Evolutionary conservation across 2,888 invertebrate genomes (phyloP).

Genomic region (Cantharis lateralis): DNA sequence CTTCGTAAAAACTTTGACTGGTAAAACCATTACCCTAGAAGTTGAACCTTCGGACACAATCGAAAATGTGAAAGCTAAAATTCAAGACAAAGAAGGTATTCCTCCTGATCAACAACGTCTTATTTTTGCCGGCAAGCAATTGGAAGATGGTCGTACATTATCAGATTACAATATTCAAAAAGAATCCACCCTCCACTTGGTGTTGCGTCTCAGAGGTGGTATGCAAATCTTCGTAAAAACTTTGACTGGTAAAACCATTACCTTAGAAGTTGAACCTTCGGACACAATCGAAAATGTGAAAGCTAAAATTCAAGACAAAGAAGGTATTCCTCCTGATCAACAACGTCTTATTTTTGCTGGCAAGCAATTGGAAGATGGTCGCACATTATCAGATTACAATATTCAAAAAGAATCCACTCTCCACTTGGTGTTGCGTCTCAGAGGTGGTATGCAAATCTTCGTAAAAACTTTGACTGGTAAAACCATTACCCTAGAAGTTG

Average conservation of each 20-base stretch:
- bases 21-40: constrained; percentile 63
- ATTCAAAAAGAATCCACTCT: constrained; percentile 66
- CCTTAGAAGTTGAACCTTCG: constrained; percentile 57
- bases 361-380: constrained; percentile 66
- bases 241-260: constrained; percentile 45
- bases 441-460: constrained; percentile 69
- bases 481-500: constrained; percentile 62
- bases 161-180: constrained; percentile 69
- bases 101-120: constrained; percentile 65
- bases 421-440: constrained; percentile 63
- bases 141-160: constrained; percentile 70
- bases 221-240: constrained; percentile 66
- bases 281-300: constrained; percentile 68
- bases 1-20: constrained; percentile 59
- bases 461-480: constrained; percentile 63
- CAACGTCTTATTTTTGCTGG: constrained; percentile 66
- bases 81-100: constrained; percentile 63
- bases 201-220: constrained; percentile 62
- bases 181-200: constrained; percentile 61
- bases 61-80: constrained; percentile 68
- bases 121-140: constrained; percentile 71
- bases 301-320: constrained; percentile 63
- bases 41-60: constrained; percentile 69
- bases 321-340: constrained; percentile 66
- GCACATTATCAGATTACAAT: constrained; percentile 59